A percentile compares a stretch with the other conserved stretches of the same genome.
phyloP scores from a whole-genome alignment of 2,888 invertebrate genomes.

The Meganola albula region DNA sequence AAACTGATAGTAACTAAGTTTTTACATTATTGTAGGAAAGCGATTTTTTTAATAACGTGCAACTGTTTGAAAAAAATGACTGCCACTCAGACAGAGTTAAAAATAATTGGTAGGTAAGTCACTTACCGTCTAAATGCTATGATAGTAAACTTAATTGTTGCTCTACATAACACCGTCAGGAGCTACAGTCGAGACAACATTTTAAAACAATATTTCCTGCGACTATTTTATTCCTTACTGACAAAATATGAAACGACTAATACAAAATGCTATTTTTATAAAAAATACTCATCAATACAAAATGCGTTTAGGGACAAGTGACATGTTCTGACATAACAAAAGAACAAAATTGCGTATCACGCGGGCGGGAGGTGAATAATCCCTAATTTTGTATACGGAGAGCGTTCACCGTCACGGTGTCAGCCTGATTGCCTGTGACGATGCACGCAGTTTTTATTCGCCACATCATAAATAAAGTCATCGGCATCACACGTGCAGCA shows the following conservation, averaged over 20 bases:
- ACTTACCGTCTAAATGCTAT: no score
- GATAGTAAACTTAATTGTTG: no score
- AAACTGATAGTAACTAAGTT: no score
- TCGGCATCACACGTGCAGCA: slow-evolving; percentile 38
- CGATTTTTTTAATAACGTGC: no score
- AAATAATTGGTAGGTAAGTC: no score
- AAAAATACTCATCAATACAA: not conserved
- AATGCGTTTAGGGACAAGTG: slow-evolving; percentile 8
- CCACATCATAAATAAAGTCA: slow-evolving; percentile 36
- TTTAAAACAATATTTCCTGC: no score
- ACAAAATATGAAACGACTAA: not conserved
- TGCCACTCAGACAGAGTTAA: no score
- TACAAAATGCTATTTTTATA: not conserved
- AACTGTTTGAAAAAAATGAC: no score
- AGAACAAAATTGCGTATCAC: slow-evolving; percentile 44
- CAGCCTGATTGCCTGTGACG: slow-evolving; percentile 45
- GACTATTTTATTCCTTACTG: no score
- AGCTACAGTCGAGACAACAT: no score
- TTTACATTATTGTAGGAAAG: no score
- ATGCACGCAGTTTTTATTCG: slow-evolving; percentile 34
- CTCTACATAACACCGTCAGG: no score
- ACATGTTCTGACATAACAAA: slow-evolving; percentile 34
- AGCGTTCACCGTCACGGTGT: slow-evolving; percentile 51
- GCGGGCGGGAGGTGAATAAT: slow-evolving; percentile 50
- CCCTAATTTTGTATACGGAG: slow-evolving; percentile 68